Conservation (phyloP, 2,113 vertebrate genomes). For the Hiodon tergisus region DNA sequence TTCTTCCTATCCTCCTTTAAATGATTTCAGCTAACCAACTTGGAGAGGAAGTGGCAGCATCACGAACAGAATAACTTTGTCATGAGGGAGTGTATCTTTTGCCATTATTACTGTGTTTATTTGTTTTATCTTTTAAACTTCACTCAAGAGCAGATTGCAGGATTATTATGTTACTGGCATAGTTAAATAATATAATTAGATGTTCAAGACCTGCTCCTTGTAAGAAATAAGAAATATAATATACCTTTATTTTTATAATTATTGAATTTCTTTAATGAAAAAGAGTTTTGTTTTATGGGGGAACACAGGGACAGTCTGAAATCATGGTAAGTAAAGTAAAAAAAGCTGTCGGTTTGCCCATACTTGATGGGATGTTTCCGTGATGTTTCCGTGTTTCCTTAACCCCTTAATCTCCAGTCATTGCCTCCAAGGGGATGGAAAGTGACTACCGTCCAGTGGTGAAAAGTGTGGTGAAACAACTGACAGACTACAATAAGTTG, state of each 20-base stretch:
- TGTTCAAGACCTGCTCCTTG: no score
- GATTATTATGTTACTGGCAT: no score
- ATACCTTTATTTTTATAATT: no score
- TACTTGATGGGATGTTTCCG: not conserved
- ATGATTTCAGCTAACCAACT: slow-evolving; percentile 79
- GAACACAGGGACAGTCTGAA: not conserved
- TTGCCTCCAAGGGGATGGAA: slow-evolving; percentile 86
- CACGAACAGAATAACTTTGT: slow-evolving; percentile 96
- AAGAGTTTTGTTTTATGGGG: not conserved
- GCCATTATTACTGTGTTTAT: not conserved
- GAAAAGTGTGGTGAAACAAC: slow-evolving; percentile 73
- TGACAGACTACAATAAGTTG: slow-evolving; percentile 79
- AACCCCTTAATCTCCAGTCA: slow-evolving; percentile 72
- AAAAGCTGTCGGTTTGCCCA: not conserved
- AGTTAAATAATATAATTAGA: no score
- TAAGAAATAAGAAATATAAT: no score
- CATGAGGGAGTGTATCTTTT: slow-evolving; percentile 99
- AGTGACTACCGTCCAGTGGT: slow-evolving; percentile 79
- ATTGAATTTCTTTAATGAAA: no score
- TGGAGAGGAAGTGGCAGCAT: slow-evolving; percentile 96
- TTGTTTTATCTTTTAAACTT: no score
- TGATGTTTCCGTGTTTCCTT: slow-evolving; percentile 43
- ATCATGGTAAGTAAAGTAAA: not conserved
- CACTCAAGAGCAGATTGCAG: no score
- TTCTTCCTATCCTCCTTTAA: not conserved